Percentiles rank a stretch among this genome's conserved stretches.
These are phyloP conservation scores for Acanthurus leucopareius DNA, from an alignment of 2,797 vertebrate species.

Conservation along the genomic window DNA sequence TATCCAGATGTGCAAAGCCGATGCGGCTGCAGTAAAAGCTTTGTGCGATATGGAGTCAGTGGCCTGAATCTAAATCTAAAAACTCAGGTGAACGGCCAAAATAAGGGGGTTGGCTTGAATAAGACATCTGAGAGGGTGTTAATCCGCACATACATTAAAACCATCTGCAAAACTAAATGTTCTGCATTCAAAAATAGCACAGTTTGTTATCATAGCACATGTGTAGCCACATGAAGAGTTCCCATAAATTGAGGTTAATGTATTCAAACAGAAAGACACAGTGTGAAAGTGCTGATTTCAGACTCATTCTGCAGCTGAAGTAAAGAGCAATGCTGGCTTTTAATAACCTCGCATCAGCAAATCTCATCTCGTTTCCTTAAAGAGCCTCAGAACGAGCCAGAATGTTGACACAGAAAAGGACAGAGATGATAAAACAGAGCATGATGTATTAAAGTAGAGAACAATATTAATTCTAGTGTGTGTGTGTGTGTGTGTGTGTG, in stretches of 20 bases:
- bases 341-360: constrained; percentile 43
- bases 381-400: neutral
- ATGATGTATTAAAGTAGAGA: constrained; percentile 16
- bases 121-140: constrained; percentile 4
- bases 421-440: neutral
- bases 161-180: neutral
- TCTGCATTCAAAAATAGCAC: constrained; percentile 7
- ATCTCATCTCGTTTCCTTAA: constrained; percentile 18
- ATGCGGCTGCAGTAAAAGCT: constrained; percentile 33
- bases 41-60: constrained; percentile 23
- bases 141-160: constrained; percentile 7
- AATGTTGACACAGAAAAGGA: too few relatives aligned
- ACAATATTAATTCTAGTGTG: constrained; percentile 1
- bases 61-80: constrained; percentile 22
- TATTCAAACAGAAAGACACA: constrained; percentile 3
- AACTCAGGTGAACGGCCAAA: constrained; percentile 21
- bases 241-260: neutral
- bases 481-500: constrained; percentile 7
- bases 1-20: constrained; percentile 66
- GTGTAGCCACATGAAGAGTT: neutral
- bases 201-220: neutral
- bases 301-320: constrained; percentile 21
- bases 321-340: constrained; percentile 16
- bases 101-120: constrained; percentile 40
- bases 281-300: constrained; percentile 27